Conservation (phyloP, 2,888 invertebrate genomes). For the Morpho helenor region DNA sequence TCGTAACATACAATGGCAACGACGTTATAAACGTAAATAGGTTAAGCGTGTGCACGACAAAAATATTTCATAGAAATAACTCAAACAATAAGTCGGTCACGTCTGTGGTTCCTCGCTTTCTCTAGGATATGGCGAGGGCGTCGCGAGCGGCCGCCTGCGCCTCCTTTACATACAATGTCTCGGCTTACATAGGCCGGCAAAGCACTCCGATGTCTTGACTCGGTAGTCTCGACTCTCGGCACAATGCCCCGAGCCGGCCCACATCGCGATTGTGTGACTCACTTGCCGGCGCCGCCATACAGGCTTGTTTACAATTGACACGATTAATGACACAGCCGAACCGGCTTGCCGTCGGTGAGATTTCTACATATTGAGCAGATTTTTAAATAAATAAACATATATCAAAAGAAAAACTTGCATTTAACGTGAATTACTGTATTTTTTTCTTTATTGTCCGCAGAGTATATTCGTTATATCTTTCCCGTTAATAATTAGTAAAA, state of each 20-base stretch:
- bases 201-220: conserved; percentile 14
- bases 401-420: neutral
- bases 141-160: conserved; percentile 63
- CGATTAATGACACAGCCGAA: conserved; percentile 60
- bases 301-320: conserved; percentile 66
- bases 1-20: conserved; percentile 4
- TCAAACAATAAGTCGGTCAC: conserved; percentile 24
- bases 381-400: conserved; percentile 12
- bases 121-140: conserved; percentile 52
- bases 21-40: conserved; percentile 8
- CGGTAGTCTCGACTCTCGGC: conserved; percentile 26
- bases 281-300: conserved; percentile 56
- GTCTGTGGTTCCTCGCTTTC: conserved; percentile 42
- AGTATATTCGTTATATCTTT: too few species aligned
- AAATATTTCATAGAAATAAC: conserved; percentile 10
- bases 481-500: too few species aligned
- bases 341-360: conserved; percentile 34
- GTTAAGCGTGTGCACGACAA: conserved; percentile 6
- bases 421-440: neutral
- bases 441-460: too few species aligned
- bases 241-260: conserved; percentile 49
- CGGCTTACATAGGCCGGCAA: conserved; percentile 26
- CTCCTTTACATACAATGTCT: conserved; percentile 72
- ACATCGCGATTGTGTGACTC: conserved; percentile 71
- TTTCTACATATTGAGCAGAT: conserved; percentile 13